These are phyloP conservation scores for Helleia helle DNA, from an alignment of 2,888 invertebrate species.

Conservation along the genomic window DNA sequence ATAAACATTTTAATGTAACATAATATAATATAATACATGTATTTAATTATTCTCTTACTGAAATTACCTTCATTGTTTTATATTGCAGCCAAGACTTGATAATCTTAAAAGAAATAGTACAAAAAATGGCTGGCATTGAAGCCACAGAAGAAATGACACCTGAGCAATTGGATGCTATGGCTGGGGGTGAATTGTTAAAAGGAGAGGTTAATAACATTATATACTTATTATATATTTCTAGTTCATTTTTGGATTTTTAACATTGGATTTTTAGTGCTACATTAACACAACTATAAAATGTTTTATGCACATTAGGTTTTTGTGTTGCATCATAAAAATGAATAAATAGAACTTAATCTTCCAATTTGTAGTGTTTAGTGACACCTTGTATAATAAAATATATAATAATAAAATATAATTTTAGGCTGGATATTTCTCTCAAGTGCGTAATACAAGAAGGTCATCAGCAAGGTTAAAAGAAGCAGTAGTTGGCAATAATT, in stretches of 20 bases:
- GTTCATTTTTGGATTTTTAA: too few relatives aligned
- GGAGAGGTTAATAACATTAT: conserved; percentile 89
- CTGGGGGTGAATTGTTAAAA: conserved; percentile 95
- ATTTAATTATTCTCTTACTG: too few relatives aligned
- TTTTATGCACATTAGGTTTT: too few relatives aligned
- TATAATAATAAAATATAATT: conserved; percentile 1
- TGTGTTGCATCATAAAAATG: too few relatives aligned
- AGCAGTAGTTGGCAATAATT: conserved; percentile 92
- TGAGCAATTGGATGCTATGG: conserved; percentile 97
- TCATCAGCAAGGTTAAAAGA: conserved; percentile 96
- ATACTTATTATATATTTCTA: too few relatives aligned
- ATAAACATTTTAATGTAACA: too few relatives aligned
- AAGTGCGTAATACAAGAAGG: conserved; percentile 96
- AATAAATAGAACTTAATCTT: too few relatives aligned
- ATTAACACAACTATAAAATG: too few relatives aligned
- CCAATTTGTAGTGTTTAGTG: not conserved
- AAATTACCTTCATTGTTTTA: too few relatives aligned
- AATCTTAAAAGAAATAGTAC: conserved; percentile 96
- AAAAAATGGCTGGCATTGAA: conserved; percentile 99
- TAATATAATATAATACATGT: too few relatives aligned
- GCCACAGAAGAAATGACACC: conserved; percentile 96
- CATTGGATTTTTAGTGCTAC: too few relatives aligned
- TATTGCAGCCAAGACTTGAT: conserved; percentile 85
- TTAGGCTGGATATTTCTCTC: conserved; percentile 97
- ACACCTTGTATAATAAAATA: too few relatives aligned